phyloP scores from a whole-genome alignment of 2,797 vertebrate genomes.

The Morelia viridis region DNA sequence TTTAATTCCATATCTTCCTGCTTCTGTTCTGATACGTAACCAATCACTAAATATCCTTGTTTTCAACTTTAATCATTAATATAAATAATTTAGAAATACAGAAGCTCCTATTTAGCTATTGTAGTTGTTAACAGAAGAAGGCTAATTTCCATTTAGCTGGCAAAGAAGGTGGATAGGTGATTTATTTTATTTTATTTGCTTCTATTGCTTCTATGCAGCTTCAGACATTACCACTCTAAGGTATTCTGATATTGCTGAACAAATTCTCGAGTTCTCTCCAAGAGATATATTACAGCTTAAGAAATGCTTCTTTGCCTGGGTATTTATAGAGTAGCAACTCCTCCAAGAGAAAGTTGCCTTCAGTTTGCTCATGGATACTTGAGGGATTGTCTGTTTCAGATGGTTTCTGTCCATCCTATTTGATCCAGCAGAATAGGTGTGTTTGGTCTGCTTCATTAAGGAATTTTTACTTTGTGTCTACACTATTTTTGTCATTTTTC shows the following conservation, averaged over 20 bases:
- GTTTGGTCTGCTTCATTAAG: neutral
- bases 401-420: neutral
- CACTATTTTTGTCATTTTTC: neutral
- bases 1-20: neutral
- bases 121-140: neutral
- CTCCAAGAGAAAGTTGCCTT: neutral
- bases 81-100: neutral
- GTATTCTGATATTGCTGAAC: neutral
- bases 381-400: neutral
- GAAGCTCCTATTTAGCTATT: neutral
- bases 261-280: neutral
- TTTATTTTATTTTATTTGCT: neutral
- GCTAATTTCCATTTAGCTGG: neutral
- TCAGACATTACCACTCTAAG: neutral
- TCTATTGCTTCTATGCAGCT: neutral
- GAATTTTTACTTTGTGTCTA: neutral
- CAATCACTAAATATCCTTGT: neutral
- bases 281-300: neutral
- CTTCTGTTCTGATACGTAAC: neutral
- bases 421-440: neutral
- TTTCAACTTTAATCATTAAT: neutral
- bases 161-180: neutral
- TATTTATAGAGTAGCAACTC: neutral
- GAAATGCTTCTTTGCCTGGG: neutral
- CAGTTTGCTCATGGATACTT: neutral